Conservation (phyloP, 2,888 invertebrate species). For the Dicroscelio sp. region DNA sequence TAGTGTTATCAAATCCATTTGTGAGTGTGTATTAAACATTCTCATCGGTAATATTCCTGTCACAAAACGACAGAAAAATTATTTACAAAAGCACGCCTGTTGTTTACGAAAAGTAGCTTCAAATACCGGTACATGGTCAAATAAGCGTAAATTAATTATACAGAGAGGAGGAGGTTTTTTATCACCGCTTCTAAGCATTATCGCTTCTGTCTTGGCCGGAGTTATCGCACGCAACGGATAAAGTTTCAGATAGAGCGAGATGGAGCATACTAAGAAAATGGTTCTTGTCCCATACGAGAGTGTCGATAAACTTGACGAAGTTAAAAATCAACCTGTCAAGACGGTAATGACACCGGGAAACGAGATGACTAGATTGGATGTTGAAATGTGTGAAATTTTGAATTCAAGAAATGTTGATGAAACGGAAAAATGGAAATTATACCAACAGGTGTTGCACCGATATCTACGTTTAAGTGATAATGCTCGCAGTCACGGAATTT, state of each 20-base stretch:
- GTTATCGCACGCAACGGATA: not conserved
- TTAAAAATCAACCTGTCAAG: not conserved
- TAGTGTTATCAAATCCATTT: slow-evolving; percentile 3
- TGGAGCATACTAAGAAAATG: not conserved
- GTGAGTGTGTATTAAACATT: slow-evolving; percentile 36
- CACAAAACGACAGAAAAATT: not conserved
- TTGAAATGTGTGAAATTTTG: slow-evolving; percentile 67
- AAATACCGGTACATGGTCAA: not conserved
- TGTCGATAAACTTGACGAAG: not conserved
- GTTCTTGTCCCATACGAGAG: not conserved
- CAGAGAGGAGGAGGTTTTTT: slow-evolving; percentile 14
- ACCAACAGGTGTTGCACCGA: not conserved
- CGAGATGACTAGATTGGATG: slow-evolving; percentile 49
- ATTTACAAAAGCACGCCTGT: not conserved
- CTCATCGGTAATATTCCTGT: slow-evolving; percentile 14
- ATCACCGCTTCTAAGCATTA: not conserved
- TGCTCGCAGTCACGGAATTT: not conserved
- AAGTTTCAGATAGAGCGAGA: not conserved
- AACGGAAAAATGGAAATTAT: slow-evolving; percentile 67
- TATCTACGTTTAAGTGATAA: not conserved
- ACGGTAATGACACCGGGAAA: slow-evolving; percentile 28
- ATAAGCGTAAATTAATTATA: not conserved
- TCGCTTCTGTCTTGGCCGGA: not conserved
- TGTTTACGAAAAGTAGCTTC: not conserved
- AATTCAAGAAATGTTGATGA: slow-evolving; percentile 51